Conservation (phyloP, 2,113 vertebrate species). For the Synchiropus splendidus region DNA sequence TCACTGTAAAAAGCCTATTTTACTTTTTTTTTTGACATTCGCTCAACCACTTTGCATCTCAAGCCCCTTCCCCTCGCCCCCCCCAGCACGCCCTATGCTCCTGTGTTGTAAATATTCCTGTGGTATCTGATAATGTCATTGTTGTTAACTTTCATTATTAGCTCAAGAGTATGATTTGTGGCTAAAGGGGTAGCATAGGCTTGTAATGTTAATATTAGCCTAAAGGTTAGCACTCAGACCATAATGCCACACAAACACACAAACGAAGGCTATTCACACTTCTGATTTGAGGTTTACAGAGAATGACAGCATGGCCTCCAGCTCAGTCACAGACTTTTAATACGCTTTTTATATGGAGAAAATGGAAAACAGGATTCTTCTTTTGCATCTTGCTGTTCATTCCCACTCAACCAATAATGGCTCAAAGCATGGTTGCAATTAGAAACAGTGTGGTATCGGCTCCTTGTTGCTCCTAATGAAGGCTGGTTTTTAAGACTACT, state of each 20-base stretch:
- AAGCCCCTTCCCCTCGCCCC: slow-evolving; percentile 17
- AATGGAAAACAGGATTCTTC: slow-evolving; percentile 56
- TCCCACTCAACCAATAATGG: slow-evolving; percentile 55
- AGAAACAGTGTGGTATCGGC: slow-evolving; percentile 45
- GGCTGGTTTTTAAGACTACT: slow-evolving; percentile 52
- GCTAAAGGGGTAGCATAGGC: slow-evolving; percentile 57
- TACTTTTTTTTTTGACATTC: slow-evolving; percentile 37
- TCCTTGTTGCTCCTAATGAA: slow-evolving; percentile 56
- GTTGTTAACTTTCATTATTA: slow-evolving; percentile 66
- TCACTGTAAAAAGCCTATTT: slow-evolving; percentile 19
- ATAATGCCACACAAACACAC: slow-evolving; percentile 43
- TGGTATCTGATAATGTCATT: slow-evolving; percentile 65
- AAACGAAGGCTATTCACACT: slow-evolving; percentile 55
- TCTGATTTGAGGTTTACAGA: slow-evolving; percentile 57
- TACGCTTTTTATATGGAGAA: slow-evolving; percentile 57
- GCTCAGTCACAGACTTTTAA: slow-evolving; percentile 60
- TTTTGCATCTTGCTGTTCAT: slow-evolving; percentile 34
- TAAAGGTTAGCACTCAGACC: slow-evolving; percentile 46
- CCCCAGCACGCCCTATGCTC: slow-evolving; percentile 32
- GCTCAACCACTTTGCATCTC: slow-evolving; percentile 29
- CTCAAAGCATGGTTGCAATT: slow-evolving; percentile 60
- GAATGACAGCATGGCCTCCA: slow-evolving; percentile 60
- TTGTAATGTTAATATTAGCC: slow-evolving; percentile 68
- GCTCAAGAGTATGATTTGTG: slow-evolving; percentile 59
- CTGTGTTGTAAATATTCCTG: slow-evolving; percentile 52